These are phyloP conservation scores for Brachyrhaphis roseni DNA, from an alignment of 2,797 vertebrate species.

Conservation along the genomic window DNA sequence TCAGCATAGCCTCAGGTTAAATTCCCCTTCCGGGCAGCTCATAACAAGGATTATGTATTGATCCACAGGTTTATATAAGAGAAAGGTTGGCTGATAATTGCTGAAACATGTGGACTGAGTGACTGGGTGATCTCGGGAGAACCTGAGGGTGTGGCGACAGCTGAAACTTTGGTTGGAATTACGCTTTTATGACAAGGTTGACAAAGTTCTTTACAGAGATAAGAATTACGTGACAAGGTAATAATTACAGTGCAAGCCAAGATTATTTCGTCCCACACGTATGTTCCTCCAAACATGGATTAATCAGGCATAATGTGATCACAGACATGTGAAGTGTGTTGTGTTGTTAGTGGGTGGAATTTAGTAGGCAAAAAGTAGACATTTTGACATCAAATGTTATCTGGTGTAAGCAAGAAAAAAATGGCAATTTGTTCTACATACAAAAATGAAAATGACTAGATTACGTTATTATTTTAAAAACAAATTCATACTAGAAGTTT, in stretches of 20 bases:
- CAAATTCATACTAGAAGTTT: not conserved
- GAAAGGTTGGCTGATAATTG: slow-evolving; percentile 54
- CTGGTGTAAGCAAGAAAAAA: no score
- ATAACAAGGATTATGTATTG: slow-evolving; percentile 10
- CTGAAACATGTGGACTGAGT: not conserved
- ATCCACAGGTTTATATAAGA: slow-evolving; percentile 29
- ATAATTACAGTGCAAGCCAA: not conserved
- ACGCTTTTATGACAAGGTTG: slow-evolving; percentile 31
- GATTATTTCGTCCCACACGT: not conserved
- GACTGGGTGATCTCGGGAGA: not conserved
- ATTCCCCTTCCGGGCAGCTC: not conserved
- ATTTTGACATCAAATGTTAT: no score
- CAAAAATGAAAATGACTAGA: not conserved
- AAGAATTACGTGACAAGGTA: not conserved
- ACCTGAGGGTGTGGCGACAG: not conserved
- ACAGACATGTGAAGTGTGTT: not conserved
- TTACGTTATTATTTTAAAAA: not conserved
- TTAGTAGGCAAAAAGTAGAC: not conserved
- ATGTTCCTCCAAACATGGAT: not conserved
- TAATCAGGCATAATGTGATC: not conserved
- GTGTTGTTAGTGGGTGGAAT: not conserved
- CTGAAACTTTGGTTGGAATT: slow-evolving; percentile 35
- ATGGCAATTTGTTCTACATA: not conserved
- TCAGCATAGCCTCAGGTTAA: slow-evolving; percentile 24
- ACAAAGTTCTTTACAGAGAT: slow-evolving; percentile 28